Evolutionary conservation across 2,888 invertebrate genomes (phyloP).

Genomic region (Pilophorus perplexus): DNA sequence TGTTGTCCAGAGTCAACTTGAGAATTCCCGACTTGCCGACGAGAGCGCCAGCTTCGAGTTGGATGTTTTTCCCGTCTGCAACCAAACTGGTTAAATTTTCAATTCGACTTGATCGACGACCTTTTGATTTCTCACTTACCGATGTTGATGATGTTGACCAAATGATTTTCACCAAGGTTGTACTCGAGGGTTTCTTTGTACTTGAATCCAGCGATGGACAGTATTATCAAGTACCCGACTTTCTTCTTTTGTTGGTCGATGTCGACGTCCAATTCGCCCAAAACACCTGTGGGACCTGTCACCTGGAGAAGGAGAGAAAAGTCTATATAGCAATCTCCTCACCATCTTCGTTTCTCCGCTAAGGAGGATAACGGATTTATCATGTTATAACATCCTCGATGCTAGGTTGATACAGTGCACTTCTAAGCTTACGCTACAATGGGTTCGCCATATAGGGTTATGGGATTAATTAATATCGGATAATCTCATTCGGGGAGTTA

Average conservation of each 20-base stretch:
- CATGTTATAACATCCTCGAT: too few relatives aligned
- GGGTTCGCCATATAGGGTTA: too few relatives aligned
- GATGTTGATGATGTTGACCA: neutral
- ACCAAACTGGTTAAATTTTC: neutral
- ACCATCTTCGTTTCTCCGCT: too few relatives aligned
- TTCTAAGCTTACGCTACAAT: neutral
- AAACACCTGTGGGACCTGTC: conserved; percentile 39
- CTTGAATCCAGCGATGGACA: conserved; percentile 41
- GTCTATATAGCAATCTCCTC: too few relatives aligned
- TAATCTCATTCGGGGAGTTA: too few relatives aligned
- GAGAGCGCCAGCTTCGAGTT: conserved; percentile 40
- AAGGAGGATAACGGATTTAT: too few relatives aligned
- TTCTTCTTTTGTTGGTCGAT: conserved; percentile 26
- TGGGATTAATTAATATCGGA: too few relatives aligned
- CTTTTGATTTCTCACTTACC: neutral
- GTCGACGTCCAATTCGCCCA: conserved; percentile 22
- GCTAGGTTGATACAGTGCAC: too few relatives aligned
- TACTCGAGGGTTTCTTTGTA: conserved; percentile 40
- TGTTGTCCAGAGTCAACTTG: conserved; percentile 58
- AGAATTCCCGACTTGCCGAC: conserved; percentile 44
- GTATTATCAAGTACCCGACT: conserved; percentile 21
- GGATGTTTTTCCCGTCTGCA: conserved; percentile 32
- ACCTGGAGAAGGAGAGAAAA: conserved; percentile 36
- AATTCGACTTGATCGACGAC: neutral
- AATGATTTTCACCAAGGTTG: conserved; percentile 15